A percentile compares a stretch with the other conserved stretches of the same genome.
Conservation (phyloP, 2,797 vertebrate species). For the Gymnothorax reevesii region DNA sequence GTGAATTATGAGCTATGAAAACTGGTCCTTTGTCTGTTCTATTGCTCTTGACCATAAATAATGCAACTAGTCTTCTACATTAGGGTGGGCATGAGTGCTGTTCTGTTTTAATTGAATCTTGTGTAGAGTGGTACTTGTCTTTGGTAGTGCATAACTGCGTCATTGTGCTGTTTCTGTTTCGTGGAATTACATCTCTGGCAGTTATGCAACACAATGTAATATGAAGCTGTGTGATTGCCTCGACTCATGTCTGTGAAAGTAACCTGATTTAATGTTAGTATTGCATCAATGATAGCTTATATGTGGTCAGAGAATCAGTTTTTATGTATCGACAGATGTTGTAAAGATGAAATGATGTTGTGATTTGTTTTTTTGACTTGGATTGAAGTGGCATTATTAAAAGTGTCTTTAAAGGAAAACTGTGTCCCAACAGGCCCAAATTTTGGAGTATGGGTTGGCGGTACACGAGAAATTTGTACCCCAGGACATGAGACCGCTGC, state of each 20-base stretch:
- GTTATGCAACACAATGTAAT: neutral
- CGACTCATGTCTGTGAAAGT: neutral
- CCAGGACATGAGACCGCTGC: slow-evolving; percentile 95
- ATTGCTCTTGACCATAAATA: neutral
- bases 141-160: neutral
- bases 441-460: slow-evolving; percentile 91
- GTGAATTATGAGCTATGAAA: no score
- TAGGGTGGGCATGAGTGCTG: neutral
- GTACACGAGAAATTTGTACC: slow-evolving; percentile 97
- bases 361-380: neutral
- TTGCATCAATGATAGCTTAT: no score
- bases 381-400: neutral
- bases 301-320: no score
- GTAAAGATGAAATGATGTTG: neutral
- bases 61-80: neutral
- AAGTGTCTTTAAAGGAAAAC: neutral
- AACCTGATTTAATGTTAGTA: neutral
- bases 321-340: neutral
- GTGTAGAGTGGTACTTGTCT: neutral
- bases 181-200: neutral
- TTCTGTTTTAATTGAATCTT: neutral
- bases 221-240: neutral
- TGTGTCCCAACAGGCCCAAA: slow-evolving; percentile 81
- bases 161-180: neutral
- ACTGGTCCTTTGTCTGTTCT: neutral